These are phyloP conservation scores for Chelon labrosus DNA, from an alignment of 2,797 vertebrate species.

Conservation along the genomic window DNA sequence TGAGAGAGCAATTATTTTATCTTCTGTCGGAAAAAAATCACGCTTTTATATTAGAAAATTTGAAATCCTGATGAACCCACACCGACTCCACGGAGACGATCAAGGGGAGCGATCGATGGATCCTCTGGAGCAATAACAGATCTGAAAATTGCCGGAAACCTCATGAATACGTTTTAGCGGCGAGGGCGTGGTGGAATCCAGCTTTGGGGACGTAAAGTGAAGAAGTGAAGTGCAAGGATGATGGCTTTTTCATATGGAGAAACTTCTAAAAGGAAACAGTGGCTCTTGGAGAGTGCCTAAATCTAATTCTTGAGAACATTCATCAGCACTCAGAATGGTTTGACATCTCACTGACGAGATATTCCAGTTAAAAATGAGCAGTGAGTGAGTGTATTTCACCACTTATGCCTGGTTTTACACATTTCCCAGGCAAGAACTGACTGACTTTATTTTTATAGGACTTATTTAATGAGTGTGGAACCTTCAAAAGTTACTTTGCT, in stretches of 20 bases:
- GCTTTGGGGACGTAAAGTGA: slow-evolving; percentile 48
- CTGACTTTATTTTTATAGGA: no score
- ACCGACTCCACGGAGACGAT: no score
- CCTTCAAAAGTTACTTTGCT: no score
- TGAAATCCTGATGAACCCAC: not conserved
- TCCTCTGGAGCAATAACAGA: not conserved
- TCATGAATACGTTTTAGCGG: slow-evolving; percentile 10
- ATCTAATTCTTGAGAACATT: not conserved
- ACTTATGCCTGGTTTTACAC: no score
- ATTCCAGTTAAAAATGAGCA: not conserved
- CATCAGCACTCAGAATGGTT: not conserved
- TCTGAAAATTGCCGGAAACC: not conserved
- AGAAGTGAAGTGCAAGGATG: slow-evolving; percentile 34
- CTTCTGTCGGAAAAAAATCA: not conserved
- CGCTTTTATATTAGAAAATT: not conserved
- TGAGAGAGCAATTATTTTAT: not conserved
- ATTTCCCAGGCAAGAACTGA: no score
- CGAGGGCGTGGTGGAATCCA: slow-evolving; percentile 50
- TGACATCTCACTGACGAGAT: not conserved
- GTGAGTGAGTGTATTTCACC: not conserved
- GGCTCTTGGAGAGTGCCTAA: not conserved
- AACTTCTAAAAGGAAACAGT: slow-evolving; percentile 18
- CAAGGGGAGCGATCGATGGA: not conserved
- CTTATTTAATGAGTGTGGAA: not conserved
- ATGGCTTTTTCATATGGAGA: slow-evolving; percentile 48